Percentiles rank a stretch among this genome's conserved stretches.
These are phyloP conservation scores for Periophthalmodon schlosseri DNA, from an alignment of 2,113 vertebrate species.

Conservation along the genomic window DNA sequence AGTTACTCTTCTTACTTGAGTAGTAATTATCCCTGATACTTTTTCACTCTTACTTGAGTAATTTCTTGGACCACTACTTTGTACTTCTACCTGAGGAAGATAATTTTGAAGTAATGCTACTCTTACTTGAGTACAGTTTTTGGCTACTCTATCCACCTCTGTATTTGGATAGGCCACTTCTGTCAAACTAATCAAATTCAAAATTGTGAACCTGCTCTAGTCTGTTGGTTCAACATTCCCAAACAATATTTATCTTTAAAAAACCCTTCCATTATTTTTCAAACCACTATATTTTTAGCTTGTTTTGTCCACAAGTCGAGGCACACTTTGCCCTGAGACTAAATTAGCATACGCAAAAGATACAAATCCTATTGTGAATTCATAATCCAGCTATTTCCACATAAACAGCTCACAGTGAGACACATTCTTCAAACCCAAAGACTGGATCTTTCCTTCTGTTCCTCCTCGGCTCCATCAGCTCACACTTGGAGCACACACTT, in stretches of 20 bases:
- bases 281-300: neutral
- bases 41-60: too few species aligned
- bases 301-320: conserved; percentile 15
- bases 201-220: too few species aligned
- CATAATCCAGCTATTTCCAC: conserved; percentile 56
- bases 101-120: too few species aligned
- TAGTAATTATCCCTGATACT: too few species aligned
- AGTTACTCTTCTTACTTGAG: too few species aligned
- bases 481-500: neutral
- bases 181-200: too few species aligned
- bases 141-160: too few species aligned
- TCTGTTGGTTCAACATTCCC: too few species aligned
- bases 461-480: neutral
- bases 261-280: neutral
- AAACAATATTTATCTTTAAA: neutral
- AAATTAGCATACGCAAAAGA: conserved; percentile 21
- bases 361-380: conserved; percentile 50
- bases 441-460: conserved; percentile 6
- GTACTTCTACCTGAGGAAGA: too few species aligned
- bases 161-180: too few species aligned
- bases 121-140: too few species aligned
- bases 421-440: conserved; percentile 31
- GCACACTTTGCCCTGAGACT: conserved; percentile 23
- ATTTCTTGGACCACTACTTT: too few species aligned
- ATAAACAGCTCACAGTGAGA: conserved; percentile 43